phyloP scores from a whole-genome alignment of 37 sponge, comb jelly and placozoan species.

The Geodia barretti region DNA sequence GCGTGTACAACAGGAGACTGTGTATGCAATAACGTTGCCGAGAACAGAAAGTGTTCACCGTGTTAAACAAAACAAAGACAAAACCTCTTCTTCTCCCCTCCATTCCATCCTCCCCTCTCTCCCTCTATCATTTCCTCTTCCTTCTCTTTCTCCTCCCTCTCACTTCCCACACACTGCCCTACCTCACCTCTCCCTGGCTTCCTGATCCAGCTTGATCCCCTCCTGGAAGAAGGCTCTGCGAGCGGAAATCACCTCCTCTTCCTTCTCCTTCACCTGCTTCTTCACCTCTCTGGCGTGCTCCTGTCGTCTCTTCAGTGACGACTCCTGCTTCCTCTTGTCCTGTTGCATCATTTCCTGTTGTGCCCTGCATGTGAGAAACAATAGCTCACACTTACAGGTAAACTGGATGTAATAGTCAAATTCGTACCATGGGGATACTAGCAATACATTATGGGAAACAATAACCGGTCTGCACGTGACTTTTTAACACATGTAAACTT shows the following conservation, averaged over 20 bases:
- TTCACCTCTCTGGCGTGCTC: constrained; percentile 82
- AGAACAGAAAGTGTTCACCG: no score
- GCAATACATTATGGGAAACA: no score
- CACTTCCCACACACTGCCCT: constrained; percentile 67
- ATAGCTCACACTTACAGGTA: no score
- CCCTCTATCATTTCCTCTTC: constrained; percentile 64
- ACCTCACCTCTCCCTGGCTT: constrained; percentile 94
- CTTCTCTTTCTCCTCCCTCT: constrained; percentile 93
- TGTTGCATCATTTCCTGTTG: constrained; percentile 74
- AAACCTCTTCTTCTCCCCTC: background rate
- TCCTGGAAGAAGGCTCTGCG: constrained; percentile 95
- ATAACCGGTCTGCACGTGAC: no score
- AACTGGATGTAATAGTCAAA: background rate
- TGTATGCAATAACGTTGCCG: background rate
- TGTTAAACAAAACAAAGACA: background rate
- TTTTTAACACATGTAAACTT: no score
- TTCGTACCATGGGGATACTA: no score
- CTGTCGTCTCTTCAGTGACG: constrained; percentile 7
- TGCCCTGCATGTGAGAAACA: constrained; percentile 44
- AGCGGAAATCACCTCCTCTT: constrained; percentile 63
- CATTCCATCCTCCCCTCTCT: no score
- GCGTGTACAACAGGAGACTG: background rate
- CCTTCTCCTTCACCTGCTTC: constrained; percentile 89
- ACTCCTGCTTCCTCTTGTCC: constrained; percentile 57
- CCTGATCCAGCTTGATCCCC: constrained; percentile 93